A percentile compares a stretch with the other conserved stretches of the same genome.
These are phyloP conservation scores for Halichoeres trimaculatus DNA, from an alignment of 2,113 vertebrate species.

Conservation along the genomic window DNA sequence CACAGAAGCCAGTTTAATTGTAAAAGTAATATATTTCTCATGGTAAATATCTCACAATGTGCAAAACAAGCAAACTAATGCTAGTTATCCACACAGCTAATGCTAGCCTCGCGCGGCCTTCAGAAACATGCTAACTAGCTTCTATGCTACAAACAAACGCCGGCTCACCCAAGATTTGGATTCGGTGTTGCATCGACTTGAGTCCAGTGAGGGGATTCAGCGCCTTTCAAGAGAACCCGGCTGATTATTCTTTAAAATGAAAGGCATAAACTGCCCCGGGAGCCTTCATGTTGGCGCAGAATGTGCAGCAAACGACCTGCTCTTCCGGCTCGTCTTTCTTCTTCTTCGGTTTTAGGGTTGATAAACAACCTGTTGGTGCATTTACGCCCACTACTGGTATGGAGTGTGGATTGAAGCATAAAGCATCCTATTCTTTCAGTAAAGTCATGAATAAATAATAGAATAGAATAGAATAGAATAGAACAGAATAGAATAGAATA, in stretches of 20 bases:
- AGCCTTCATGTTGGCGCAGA: slow-evolving; percentile 77
- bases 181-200: slow-evolving; percentile 80
- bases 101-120: slow-evolving; percentile 47
- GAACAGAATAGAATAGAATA: too few relatives aligned
- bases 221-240: slow-evolving; percentile 52
- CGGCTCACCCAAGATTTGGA: slow-evolving; percentile 77
- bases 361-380: too few relatives aligned
- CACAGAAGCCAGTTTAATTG: neutral
- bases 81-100: slow-evolving; percentile 43
- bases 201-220: slow-evolving; percentile 57
- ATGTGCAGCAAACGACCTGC: slow-evolving; percentile 7
- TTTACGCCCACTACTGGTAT: neutral
- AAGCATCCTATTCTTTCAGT: too few relatives aligned
- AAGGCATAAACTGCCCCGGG: slow-evolving; percentile 66
- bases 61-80: slow-evolving; percentile 8
- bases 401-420: neutral
- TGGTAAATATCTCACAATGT: neutral
- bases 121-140: too few relatives aligned
- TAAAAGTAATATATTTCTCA: neutral
- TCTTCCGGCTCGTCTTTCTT: slow-evolving; percentile 38
- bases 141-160: neutral
- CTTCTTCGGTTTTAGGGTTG: neutral
- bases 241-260: slow-evolving; percentile 70
- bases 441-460: too few relatives aligned
- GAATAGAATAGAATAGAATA: too few relatives aligned